phyloP scores from a whole-genome alignment of 2,797 vertebrate genomes.

The Arctocebus calabarensis region DNA sequence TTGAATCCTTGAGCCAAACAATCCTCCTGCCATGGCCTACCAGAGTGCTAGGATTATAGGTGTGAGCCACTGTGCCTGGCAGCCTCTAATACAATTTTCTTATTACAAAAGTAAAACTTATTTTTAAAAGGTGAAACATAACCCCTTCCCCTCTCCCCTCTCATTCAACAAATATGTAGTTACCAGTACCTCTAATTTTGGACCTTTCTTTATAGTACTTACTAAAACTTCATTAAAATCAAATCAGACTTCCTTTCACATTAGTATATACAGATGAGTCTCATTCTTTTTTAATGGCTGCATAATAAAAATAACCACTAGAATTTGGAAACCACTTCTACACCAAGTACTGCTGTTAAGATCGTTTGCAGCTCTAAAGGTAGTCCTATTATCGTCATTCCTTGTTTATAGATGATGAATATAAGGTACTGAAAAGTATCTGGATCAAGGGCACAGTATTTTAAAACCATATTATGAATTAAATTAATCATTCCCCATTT shows the following conservation, averaged over 20 bases:
- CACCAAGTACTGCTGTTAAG: neutral
- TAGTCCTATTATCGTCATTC: neutral
- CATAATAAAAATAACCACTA: neutral
- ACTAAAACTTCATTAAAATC: constrained; percentile 1
- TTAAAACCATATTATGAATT: neutral
- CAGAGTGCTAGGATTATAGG: too few species aligned
- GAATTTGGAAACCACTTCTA: neutral
- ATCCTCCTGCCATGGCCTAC: too few species aligned
- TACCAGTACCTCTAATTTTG: neutral
- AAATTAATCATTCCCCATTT: neutral
- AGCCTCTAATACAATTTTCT: neutral
- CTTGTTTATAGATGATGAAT: neutral
- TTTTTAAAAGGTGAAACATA: constrained; percentile 13
- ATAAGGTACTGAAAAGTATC: neutral
- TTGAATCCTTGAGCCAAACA: too few species aligned
- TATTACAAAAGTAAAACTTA: neutral
- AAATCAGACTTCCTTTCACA: neutral
- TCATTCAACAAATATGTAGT: neutral
- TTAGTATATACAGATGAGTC: neutral
- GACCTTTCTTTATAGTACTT: constrained; percentile 17
- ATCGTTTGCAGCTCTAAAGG: neutral
- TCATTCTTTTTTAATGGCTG: neutral
- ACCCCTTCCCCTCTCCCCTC: neutral
- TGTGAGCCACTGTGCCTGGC: too few species aligned
- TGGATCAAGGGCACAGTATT: neutral